Percentiles rank a stretch among this genome's conserved stretches.
phyloP scores from a whole-genome alignment of 2,113 vertebrate species.

The human region DNA sequence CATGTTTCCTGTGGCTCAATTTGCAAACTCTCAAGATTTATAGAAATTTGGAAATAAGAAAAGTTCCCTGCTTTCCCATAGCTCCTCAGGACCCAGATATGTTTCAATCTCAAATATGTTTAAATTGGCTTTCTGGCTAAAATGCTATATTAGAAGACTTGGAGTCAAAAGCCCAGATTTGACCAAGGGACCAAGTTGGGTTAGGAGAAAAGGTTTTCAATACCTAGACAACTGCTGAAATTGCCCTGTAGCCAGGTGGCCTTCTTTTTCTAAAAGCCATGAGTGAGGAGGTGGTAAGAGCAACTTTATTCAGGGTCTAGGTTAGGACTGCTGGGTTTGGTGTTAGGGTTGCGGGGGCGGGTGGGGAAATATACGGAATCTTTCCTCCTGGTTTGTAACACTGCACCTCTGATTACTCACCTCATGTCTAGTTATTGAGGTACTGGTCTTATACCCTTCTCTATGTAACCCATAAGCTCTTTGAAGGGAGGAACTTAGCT shows the following conservation, averaged over 20 bases:
- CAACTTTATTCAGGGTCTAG: neutral
- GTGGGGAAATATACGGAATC: neutral
- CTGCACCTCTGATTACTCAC: neutral
- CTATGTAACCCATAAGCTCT: neutral
- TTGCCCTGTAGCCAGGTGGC: neutral
- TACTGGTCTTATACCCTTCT: neutral
- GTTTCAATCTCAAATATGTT: neutral
- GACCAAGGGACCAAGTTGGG: neutral
- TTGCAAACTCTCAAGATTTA: neutral
- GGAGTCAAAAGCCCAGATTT: neutral
- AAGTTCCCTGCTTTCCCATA: neutral
- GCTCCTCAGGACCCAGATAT: neutral
- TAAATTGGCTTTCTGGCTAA: conserved; percentile 12
- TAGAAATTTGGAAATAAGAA: neutral
- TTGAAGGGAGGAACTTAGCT: neutral
- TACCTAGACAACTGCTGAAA: neutral
- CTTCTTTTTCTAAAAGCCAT: neutral
- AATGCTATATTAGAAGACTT: neutral
- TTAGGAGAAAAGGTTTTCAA: neutral
- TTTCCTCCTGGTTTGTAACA: neutral
- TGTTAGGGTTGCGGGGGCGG: too few species aligned
- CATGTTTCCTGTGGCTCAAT: neutral
- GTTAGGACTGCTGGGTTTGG: neutral
- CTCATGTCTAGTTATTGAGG: neutral
- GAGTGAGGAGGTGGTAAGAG: neutral